A percentile compares a stretch with the other conserved stretches of the same genome.
These are phyloP conservation scores for Bovichtus variegatus DNA, from an alignment of 2,797 vertebrate genomes.

Conservation along the genomic window DNA sequence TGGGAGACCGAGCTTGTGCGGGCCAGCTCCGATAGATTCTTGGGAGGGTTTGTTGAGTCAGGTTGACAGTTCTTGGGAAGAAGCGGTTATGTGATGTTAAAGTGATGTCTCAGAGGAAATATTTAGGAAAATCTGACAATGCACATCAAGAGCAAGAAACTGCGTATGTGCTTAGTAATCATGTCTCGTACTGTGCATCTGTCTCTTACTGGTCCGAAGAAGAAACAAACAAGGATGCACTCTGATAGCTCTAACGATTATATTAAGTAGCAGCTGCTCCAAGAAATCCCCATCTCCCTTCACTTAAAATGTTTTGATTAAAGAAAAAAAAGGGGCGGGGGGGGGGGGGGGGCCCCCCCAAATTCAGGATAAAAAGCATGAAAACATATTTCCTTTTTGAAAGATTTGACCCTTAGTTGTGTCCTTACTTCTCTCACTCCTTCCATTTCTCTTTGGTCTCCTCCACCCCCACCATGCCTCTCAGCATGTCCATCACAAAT, in stretches of 20 bases:
- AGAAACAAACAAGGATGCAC: slow-evolving; percentile 1
- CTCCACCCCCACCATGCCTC: background rate
- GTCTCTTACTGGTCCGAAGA: background rate
- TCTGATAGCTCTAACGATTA: slow-evolving; percentile 8
- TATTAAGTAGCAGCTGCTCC: slow-evolving; percentile 33
- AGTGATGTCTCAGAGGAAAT: background rate
- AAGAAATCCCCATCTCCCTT: background rate
- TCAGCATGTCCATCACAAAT: slow-evolving; percentile 2
- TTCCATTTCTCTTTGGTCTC: background rate
- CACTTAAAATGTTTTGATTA: slow-evolving; percentile 19
- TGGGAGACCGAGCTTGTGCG: background rate
- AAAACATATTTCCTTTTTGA: background rate
- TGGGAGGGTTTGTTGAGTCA: slow-evolving; percentile 1
- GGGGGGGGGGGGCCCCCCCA: background rate
- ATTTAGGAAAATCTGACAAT: background rate
- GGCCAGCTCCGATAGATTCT: background rate
- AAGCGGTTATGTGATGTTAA: background rate
- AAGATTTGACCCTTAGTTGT: background rate
- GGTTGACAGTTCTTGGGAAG: background rate
- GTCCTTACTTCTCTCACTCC: background rate
- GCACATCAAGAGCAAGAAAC: background rate
- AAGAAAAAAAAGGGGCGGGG: too few relatives aligned
- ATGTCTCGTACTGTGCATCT: background rate
- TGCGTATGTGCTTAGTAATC: background rate
- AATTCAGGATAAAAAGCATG: slow-evolving; percentile 1